Base-by-base conservation (phyloP, 2,113 vertebrate genomes). In the Hystrix cristata region DNA sequence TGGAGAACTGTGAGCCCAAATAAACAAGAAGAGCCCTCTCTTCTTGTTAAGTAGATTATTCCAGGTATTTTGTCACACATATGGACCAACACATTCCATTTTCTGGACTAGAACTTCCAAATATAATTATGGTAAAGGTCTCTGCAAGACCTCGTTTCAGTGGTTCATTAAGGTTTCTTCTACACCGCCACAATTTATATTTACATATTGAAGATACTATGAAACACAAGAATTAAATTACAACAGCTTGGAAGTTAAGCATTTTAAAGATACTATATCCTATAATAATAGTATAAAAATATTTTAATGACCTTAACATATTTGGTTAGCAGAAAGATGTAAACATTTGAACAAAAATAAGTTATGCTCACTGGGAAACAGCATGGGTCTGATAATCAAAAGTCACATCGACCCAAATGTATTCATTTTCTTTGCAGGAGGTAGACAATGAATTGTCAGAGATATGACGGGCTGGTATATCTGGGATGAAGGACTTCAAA, bases 321-420 rank as follows among this genome's bases (percentile, higher is more conserved):
- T 83, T 84, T 82, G 23, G 31, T 93, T 86, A 71, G 31, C 67
- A 74, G 69, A 94, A 92, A 95, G 60, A 83, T 15, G 5, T 78
- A 78, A 95, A 88, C 27, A 86, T 86, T 86, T 59, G 80, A 23
- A 72, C 34, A 53, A 82, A 92, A 93, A 65, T 81, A 55, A 87
- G 34, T 64, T 51, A 51, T 48, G 21, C n/a, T 69, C 38, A 31
- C 69, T 48, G 23, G 12, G 10, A 94, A 95, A 89, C 2, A 83
- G 15, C 27, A 48, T 87, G 67, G 23, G 31, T 90, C 95, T 43
- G 2, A 21, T 90, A 51, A 53, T 31, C 31, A 82, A 72, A 87
- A 87, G 46, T 71, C 38, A 91, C 31, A 76, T 27, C 15, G 29
- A 11, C 60, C 18, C 16, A 72, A 97, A 93, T 21, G 3, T 14